Conservation (phyloP, 2,888 invertebrate genomes). For the Lycocerus yunnanus region DNA sequence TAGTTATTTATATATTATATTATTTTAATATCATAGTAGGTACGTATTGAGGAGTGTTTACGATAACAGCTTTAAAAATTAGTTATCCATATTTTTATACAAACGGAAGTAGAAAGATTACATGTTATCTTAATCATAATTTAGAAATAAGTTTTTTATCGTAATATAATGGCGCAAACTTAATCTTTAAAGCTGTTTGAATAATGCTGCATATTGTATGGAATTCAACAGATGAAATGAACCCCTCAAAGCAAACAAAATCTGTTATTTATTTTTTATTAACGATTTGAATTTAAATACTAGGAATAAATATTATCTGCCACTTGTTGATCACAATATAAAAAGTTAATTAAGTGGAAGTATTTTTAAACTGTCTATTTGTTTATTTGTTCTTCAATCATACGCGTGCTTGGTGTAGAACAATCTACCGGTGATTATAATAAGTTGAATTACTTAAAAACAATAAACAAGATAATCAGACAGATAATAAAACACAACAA, state of each 20-base stretch:
- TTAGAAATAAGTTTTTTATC: background rate
- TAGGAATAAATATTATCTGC: background rate
- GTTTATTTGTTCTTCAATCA: background rate
- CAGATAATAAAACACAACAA: background rate
- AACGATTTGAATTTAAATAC: background rate
- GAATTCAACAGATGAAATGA: background rate
- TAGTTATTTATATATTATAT: too few relatives aligned
- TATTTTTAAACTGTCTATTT: background rate
- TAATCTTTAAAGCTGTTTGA: background rate
- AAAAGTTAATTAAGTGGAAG: background rate
- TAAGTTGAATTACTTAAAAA: background rate
- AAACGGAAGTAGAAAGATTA: background rate
- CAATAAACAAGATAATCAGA: background rate
- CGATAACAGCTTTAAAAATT: background rate
- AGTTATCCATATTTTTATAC: background rate
- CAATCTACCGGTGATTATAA: background rate
- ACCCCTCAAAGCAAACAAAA: background rate
- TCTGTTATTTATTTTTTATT: background rate
- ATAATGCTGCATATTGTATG: background rate
- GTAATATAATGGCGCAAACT: background rate
- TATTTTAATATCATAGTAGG: too few relatives aligned
- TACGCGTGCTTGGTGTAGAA: background rate
- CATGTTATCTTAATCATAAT: background rate
- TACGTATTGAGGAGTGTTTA: background rate
- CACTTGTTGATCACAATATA: background rate